Conservation (phyloP, 2,113 vertebrate species). For the Oreochromis tanganicae region DNA sequence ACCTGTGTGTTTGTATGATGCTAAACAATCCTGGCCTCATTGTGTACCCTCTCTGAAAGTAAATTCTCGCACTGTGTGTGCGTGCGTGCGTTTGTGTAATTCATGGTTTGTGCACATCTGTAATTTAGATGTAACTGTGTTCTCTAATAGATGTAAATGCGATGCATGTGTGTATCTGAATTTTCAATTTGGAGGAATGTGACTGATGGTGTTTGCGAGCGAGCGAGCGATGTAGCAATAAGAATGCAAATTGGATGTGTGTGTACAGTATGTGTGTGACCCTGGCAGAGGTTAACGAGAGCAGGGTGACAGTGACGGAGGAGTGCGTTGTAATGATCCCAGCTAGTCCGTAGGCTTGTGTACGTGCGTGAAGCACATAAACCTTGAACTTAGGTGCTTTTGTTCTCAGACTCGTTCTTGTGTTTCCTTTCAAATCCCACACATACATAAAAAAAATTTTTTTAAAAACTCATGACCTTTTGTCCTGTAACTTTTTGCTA, state of each 20-base stretch:
- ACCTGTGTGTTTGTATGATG: not conserved
- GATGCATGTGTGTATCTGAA: slow-evolving; percentile 45
- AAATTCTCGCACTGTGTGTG: not conserved
- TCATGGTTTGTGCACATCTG: not conserved
- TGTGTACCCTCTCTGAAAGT: slow-evolving; percentile 23
- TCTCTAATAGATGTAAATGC: slow-evolving; percentile 44
- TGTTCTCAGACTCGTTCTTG: not conserved
- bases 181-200: slow-evolving; percentile 50
- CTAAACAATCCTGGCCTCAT: not conserved
- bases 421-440: not conserved
- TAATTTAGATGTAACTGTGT: slow-evolving; percentile 29
- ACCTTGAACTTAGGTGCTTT: slow-evolving; percentile 24
- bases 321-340: slow-evolving; percentile 43
- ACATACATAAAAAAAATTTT: not conserved
- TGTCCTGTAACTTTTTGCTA: not conserved
- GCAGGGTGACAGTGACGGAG: slow-evolving; percentile 45
- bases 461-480: not conserved
- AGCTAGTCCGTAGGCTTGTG: slow-evolving; percentile 26
- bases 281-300: slow-evolving; percentile 56
- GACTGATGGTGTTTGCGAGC: slow-evolving; percentile 51
- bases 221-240: slow-evolving; percentile 34
- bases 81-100: not conserved
- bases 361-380: not conserved
- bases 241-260: slow-evolving; percentile 52
- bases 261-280: slow-evolving; percentile 27